Base-by-base conservation (phyloP, 2,113 vertebrate species). In the Thryonomys swinderianus region DNA sequence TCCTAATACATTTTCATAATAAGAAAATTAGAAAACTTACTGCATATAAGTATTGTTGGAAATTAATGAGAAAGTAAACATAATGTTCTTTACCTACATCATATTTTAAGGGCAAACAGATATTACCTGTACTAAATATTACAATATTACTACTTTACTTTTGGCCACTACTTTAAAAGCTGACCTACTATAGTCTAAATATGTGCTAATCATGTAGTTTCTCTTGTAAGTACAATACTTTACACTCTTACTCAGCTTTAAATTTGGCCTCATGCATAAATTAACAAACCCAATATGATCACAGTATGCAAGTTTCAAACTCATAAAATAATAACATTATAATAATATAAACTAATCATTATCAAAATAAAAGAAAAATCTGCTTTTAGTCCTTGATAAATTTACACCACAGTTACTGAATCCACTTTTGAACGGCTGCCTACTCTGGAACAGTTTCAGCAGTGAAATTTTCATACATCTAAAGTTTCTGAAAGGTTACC, bases 1-100 rank as follows among this genome's bases (percentile, higher is more conserved):
- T 55, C 2, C 23, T 85, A 82, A 74, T 45, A 85, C 76, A 55
- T 14, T 13, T 93, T 55, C 78, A 14, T 81, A 64, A 25, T 69
- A 78, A 71, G 78, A 3, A 62, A 42, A 57, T 83, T 69, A 71
- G 32, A 83, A 85, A 66, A 61, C 6, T 5, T 18, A 57, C 20
- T 71, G 1, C 1, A 32, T 3, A 66, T 4, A 83, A 87, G 57
- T 85, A 64, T 69, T 59, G 42, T 64, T 69, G 78, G 42, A 93
- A 59, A 34, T 76, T 85, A 90, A 62, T 82, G 18, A 51, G 61
- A 85, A 89, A 92, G 69, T 85, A 40, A 66, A 73, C 83, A 10
- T 84, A 1, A 64, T 42, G 16, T 53, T 73, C 67, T 78, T 57
- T 86, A 37, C 12, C 71, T 71, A 87, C 8, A 3, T 90, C 34